phyloP scores from a whole-genome alignment of 2,888 invertebrate species.

The Sepiola atlantica region DNA sequence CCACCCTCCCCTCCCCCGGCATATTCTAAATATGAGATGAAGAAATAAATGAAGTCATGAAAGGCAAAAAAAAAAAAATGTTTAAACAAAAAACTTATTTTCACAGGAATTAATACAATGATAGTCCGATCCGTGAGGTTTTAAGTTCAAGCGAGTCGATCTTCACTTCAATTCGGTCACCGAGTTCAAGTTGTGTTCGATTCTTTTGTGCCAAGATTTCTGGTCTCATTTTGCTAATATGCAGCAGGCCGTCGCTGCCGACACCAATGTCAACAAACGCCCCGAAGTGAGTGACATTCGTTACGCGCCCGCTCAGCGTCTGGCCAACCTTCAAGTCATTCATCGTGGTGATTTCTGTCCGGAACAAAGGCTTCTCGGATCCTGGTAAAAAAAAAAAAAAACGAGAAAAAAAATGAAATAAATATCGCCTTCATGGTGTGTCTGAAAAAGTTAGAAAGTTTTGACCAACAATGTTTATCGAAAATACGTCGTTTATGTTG shows the following conservation, averaged over 20 bases:
- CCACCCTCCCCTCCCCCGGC: no score
- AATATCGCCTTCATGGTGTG: no score
- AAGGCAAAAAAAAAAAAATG: not conserved
- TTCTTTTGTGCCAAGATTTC: slow-evolving; percentile 50
- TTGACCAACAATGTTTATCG: no score
- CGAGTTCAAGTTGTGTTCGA: slow-evolving; percentile 59
- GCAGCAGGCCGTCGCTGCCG: slow-evolving; percentile 72
- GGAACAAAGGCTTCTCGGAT: slow-evolving; percentile 83
- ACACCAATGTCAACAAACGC: slow-evolving; percentile 86
- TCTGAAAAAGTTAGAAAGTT: no score
- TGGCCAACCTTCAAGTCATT: slow-evolving; percentile 78
- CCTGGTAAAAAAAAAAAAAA: slow-evolving; percentile 66
- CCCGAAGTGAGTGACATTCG: slow-evolving; percentile 91
- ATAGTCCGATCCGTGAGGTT: slow-evolving; percentile 63
- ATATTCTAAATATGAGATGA: not conserved
- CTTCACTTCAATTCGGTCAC: slow-evolving; percentile 66
- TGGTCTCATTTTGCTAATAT: slow-evolving; percentile 74
- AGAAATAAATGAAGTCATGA: not conserved
- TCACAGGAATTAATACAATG: slow-evolving; percentile 49
- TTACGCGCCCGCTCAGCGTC: slow-evolving; percentile 81
- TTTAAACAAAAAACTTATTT: not conserved
- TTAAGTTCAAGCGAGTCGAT: slow-evolving; percentile 61
- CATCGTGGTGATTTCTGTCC: slow-evolving; percentile 82
- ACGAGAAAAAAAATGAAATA: not conserved
- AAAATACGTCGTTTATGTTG: no score